Base-by-base conservation (phyloP, 2,113 vertebrate genomes). In the Petrocephalus microphthalmus region DNA sequence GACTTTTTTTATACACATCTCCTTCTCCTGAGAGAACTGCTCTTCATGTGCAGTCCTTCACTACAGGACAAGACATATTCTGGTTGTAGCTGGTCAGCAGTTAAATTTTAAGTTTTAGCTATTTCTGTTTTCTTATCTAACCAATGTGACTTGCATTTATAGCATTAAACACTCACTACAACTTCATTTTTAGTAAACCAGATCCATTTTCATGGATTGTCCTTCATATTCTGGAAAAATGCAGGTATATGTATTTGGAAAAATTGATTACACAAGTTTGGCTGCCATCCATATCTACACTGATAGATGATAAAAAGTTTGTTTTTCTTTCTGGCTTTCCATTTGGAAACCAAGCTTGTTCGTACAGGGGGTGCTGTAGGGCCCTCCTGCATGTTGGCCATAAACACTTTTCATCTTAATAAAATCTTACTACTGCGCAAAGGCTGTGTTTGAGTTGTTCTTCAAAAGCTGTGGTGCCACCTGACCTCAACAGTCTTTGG, bases 321-420 rank as follows among this genome's bases (percentile, higher is more conserved):
- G 6, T 51, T 2, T 22, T n/a, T 49, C 7, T 51, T 47, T 52
- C 51, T 29, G 81, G 45, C 51, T 49, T 4, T 42, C 10, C 52
- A 53, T 81, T 87, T 81, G 67, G 49, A 52, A 54, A 67, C 57
- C 15, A 88, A 25, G 33, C 20, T 60, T 60, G 13, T 25, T 85
- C 47, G 37, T 25, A 60, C 56, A 11, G 33, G 54, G 83, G 84
- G 89, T 71, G 84, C 83, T 13, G 45, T 88, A 89, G 91, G 87
- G 88, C 90, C 90, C 89, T 89, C 47, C 88, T 89, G 91, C 91
- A 89, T 92, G 89, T 91, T 81, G 71, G 90, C 88, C 90, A 92
- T 89, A 90, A 90, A 90, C 37, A 52, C 88, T 89, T 89, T 86
- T 49, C 89, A 90, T 85, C 91, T 90, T 86, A 92, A 92, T 91